These are phyloP conservation scores for Fukomys damarensis DNA, from an alignment of 2,113 vertebrate species.

Conservation along the genomic window DNA sequence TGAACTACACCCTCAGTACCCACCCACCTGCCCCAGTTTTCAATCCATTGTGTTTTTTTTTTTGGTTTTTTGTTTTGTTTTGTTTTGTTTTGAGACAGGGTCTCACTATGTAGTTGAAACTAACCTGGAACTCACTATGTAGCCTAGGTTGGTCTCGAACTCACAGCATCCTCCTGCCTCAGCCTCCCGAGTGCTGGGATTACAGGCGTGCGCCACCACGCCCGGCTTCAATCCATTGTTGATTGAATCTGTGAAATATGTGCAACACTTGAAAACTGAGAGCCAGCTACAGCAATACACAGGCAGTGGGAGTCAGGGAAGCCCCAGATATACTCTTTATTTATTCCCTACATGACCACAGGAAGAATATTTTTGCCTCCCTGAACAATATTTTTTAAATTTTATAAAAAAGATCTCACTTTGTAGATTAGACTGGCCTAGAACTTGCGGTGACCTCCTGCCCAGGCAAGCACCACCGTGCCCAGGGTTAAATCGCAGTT, in stretches of 20 bases:
- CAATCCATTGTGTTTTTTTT: not conserved
- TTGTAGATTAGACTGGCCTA: not conserved
- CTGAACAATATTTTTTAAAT: not conserved
- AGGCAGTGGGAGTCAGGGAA: not conserved
- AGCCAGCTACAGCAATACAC: not conserved
- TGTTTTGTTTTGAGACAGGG: no score
- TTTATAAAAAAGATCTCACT: not conserved
- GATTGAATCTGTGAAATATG: not conserved
- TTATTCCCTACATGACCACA: not conserved
- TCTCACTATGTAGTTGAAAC: no score
- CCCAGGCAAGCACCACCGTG: not conserved
- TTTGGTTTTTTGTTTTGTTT: no score
- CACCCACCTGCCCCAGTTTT: not conserved
- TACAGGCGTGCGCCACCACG: no score
- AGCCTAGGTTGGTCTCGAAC: no score
- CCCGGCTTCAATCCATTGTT: not conserved
- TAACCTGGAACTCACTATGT: no score
- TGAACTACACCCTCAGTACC: not conserved
- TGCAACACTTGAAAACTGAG: not conserved
- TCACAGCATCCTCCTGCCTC: no score
- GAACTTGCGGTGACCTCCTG: not conserved
- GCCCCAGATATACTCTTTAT: not conserved
- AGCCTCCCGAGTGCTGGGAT: no score
- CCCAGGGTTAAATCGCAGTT: not conserved
- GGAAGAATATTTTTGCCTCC: not conserved